Evolutionary conservation across 1,140 invertebrate species (phyloP), one percentile per base, ranked within the genome.

Genomic region (Dendrolimus kikuchii): DNA sequence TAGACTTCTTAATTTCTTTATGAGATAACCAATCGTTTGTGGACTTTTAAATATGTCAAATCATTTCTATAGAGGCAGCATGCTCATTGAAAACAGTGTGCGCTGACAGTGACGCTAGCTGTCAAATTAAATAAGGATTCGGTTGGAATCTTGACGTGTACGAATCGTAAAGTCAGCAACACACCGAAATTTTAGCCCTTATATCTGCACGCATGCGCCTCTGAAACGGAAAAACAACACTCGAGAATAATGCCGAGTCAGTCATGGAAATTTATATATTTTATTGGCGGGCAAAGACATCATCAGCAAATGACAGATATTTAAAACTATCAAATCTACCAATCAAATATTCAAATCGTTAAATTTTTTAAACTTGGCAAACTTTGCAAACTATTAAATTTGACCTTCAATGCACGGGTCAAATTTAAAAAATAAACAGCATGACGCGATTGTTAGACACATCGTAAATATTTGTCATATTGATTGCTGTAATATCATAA

Each of bases 181-280:
- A 86, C 82, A 86, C 81, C 67, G 65, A 72, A 68, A 77, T 67
- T 68, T 71, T 82, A 82, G 77, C 80, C 82, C 59, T 75, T 79
- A 77, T 77, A 73, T 80, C 82, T 81, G 77, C 77, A 80, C 74
- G 79, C 81, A 86, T 86, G 82, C 79, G 82, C 82, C 82, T 86
- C 82, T 84, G 82, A 79, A 86, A 86, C 72, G 62, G 23, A 81
- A 81, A 82, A 61, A 61, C 48, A 61, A 84, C 62, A 80, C 61
- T 76, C 66, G 71, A 79, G 70, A 83, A 82, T 81, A 81, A 79
- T 83, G 82, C 82, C 67, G 66, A 84, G 79, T 81, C 74, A 80
- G 82, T 84, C 82, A 86, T 86, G 82, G 82, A 84, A 86, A 86
- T 84, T 84, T 83, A 49, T 66, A 56, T 23, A 65, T 70, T 55